Base-by-base conservation (phyloP, 2,113 vertebrate species). In the Seriola quinqueradiata region DNA sequence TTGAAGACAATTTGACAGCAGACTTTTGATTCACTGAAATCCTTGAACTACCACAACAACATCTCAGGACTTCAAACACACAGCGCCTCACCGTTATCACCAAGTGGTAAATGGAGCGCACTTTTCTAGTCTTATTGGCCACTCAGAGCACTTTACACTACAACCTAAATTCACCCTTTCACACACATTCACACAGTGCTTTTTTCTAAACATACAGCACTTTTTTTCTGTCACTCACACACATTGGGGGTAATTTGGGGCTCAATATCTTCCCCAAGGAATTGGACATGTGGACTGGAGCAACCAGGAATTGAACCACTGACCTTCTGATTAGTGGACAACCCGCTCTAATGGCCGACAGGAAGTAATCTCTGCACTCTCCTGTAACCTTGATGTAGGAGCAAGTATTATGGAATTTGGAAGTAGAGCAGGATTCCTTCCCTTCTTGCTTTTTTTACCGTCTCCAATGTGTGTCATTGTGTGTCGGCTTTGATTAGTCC, bases 401-500 rank as follows among this genome's bases (percentile, higher is more conserved):
- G 14, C n/a, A 2, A 9, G 66, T 34, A 59, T 70, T 17, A 69
- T 21, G 69, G 69, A 59, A 60, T 42, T 14, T 8, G 61, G 71
- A 38, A 84, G 52, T 46, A 40, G 77, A 81, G 70, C 84, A 77
- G 57, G 83, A 70, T 52, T 77, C 68, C 52, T 58, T 28, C 60
- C 14, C 40, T 2, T 40, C 52, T 60, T 40, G 70, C 61, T 2
- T 50, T 79, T 61, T 73, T 28, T 25, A 9, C 58, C 0, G 5
- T 79, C 82, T 75, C 23, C 50, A n/a, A n/a, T 32, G 11, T 87
- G 8, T 50, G 63, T 83, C 72, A 76, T 40, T 81, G 73, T 50
- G 72, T 48, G 59, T 84, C 58, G 2, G 65, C 63, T 87, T 46
- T 64, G 48, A 67, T 87, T 88, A 52, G 77, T 82, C 75, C 73